These are phyloP conservation scores for Poeciliopsis prolifica DNA, from an alignment of 2,113 vertebrate species.

Conservation along the genomic window DNA sequence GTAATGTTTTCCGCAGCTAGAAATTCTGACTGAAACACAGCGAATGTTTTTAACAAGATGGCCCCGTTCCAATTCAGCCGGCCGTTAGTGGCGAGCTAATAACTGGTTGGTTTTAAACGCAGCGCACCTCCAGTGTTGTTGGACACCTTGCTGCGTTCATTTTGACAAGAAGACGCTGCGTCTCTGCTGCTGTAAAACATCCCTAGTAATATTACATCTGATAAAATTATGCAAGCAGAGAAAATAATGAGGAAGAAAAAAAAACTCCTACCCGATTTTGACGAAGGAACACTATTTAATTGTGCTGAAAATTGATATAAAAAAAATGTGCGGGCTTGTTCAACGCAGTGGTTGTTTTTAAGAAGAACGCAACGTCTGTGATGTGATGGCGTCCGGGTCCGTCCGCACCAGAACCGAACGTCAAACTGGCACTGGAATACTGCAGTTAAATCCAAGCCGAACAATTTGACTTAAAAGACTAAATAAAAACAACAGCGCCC, in stretches of 20 bases:
- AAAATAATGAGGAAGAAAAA: neutral
- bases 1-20: constrained; percentile 18
- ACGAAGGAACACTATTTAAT: neutral
- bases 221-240: neutral
- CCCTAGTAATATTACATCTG: constrained; percentile 2
- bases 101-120: constrained; percentile 53
- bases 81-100: constrained; percentile 25
- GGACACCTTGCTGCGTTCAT: constrained; percentile 76
- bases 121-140: constrained; percentile 62
- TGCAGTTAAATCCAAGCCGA: neutral
- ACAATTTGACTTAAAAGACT: neutral
- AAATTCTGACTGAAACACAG: neutral
- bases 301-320: neutral
- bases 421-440: constrained; percentile 26
- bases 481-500: constrained; percentile 1
- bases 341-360: constrained; percentile 38
- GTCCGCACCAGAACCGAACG: constrained; percentile 67
- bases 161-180: constrained; percentile 61
- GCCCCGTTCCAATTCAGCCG: constrained; percentile 35
- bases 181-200: constrained; percentile 45
- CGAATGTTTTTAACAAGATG: constrained; percentile 10
- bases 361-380: constrained; percentile 65
- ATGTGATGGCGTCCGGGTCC: constrained; percentile 74
- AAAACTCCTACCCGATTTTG: neutral
- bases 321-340: constrained; percentile 4